Conservation (phyloP, 2,113 vertebrate genomes). For the Chamaetylas fuelleborni region DNA sequence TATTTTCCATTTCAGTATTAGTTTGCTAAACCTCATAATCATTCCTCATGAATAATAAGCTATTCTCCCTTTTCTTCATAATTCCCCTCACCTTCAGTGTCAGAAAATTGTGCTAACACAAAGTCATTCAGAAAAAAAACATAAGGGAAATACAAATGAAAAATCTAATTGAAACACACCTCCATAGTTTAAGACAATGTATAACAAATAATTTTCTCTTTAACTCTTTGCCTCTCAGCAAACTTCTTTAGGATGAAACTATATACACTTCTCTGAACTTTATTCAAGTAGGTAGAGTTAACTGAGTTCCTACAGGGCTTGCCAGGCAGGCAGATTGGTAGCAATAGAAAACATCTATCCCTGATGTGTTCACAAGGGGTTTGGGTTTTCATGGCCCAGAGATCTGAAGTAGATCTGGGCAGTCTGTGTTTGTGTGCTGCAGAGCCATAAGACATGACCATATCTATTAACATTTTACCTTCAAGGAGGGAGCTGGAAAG, state of each 20-base stretch:
- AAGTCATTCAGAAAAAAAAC: background rate
- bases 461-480: background rate
- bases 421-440: background rate
- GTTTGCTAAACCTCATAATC: background rate
- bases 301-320: background rate
- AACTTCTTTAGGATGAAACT: background rate
- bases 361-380: background rate
- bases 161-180: background rate
- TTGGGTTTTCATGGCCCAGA: background rate
- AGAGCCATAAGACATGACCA: background rate
- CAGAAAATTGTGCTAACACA: background rate
- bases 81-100: background rate
- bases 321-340: background rate
- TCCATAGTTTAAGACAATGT: background rate
- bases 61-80: background rate
- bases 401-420: background rate
- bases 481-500: background rate
- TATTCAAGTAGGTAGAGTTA: background rate
- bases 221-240: background rate
- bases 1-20: background rate
- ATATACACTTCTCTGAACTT: background rate
- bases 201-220: background rate
- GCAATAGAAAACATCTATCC: background rate
- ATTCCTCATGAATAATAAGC: background rate
- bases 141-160: background rate